Percentiles rank a stretch among this genome's conserved stretches.
Evolutionary conservation across 1,140 invertebrate genomes (phyloP).

Genomic region (Monochamus saltuarius): DNA sequence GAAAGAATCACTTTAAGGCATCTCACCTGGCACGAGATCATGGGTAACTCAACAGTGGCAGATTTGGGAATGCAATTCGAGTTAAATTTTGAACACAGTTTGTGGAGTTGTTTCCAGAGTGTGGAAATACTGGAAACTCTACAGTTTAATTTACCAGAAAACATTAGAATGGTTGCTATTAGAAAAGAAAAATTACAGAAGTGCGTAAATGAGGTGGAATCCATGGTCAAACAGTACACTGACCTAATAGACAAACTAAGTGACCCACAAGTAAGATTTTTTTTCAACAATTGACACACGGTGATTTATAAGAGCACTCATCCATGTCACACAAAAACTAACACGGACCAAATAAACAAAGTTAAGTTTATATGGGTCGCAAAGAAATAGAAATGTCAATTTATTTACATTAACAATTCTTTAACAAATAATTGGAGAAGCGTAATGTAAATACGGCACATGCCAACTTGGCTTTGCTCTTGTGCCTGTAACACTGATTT

Average conservation of each 20-base stretch:
- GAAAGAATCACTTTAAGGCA: constrained; percentile 52
- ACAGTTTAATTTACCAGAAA: constrained; percentile 68
- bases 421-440: no score
- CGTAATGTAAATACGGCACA: no score
- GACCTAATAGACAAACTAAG: constrained; percentile 59
- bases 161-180: constrained; percentile 68
- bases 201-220: constrained; percentile 61
- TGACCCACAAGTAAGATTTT: constrained; percentile 59
- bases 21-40: constrained; percentile 66
- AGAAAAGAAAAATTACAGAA: constrained; percentile 67
- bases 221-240: constrained; percentile 65
- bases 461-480: no score
- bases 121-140: constrained; percentile 73
- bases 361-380: no score
- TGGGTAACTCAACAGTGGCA: constrained; percentile 62
- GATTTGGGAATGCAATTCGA: constrained; percentile 64
- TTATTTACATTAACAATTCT: no score
- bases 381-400: no score
- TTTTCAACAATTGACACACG: background rate
- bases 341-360: no score
- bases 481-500: no score
- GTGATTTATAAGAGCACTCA: no score
- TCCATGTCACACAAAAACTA: no score
- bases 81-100: constrained; percentile 64
- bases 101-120: constrained; percentile 75